These are phyloP conservation scores for Orthosia cruda DNA, from an alignment of 2,888 invertebrate genomes.

Conservation along the genomic window DNA sequence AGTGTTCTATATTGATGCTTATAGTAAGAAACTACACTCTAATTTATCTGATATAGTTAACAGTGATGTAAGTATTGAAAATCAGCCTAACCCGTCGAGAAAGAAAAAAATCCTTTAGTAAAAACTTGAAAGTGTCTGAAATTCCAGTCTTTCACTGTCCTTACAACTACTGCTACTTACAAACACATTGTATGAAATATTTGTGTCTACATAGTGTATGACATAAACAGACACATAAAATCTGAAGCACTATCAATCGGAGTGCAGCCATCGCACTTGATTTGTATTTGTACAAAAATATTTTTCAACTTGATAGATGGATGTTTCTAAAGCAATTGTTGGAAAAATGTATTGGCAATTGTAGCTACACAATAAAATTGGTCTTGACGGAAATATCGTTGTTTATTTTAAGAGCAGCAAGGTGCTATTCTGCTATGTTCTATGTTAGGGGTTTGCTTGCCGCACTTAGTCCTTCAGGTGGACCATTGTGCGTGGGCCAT, in stretches of 20 bases:
- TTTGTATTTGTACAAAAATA: background rate
- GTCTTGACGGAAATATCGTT: background rate
- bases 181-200: background rate
- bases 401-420: too few species aligned
- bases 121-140: too few species aligned
- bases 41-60: background rate
- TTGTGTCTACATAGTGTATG: background rate
- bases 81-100: too few species aligned
- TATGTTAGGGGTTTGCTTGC: too few species aligned
- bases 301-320: background rate
- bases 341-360: background rate
- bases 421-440: too few species aligned
- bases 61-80: too few species aligned
- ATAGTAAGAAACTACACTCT: too few species aligned
- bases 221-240: constrained; percentile 1
- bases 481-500: too few species aligned
- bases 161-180: too few species aligned
- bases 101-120: too few species aligned
- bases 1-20: background rate
- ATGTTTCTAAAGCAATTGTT: background rate
- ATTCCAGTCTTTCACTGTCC: too few species aligned
- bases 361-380: background rate
- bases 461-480: too few species aligned
- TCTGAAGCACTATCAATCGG: background rate
- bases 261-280: background rate